Conservation (phyloP, 2,113 vertebrate species). For the Martes martes region DNA sequence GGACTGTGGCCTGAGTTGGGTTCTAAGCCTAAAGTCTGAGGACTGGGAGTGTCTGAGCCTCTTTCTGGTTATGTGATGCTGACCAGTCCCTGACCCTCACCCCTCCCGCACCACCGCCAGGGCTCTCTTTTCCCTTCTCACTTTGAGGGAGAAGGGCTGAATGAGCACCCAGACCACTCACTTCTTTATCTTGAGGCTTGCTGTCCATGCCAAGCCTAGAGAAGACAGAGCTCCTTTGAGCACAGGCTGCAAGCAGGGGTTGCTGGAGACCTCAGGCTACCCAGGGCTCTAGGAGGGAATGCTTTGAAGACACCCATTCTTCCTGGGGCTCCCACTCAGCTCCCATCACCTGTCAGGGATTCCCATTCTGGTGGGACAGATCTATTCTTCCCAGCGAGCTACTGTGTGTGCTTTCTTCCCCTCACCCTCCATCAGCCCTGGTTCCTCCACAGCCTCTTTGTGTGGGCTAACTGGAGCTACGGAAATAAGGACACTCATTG, state of each 20-base stretch:
- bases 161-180: background rate
- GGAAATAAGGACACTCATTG: background rate
- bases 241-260: background rate
- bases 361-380: background rate
- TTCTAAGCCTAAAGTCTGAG: background rate
- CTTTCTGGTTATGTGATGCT: background rate
- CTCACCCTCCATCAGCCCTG: too few relatives aligned
- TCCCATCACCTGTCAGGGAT: background rate
- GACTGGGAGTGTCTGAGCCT: background rate
- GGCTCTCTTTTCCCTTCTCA: background rate
- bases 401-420: background rate
- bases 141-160: background rate
- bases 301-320: conserved; percentile 40
- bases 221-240: conserved; percentile 47
- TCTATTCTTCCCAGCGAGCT: background rate
- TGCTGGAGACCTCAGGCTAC: conserved; percentile 12
- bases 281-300: background rate
- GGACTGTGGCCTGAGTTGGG: background rate
- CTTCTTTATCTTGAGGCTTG: background rate
- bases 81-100: background rate
- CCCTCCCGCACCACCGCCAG: too few relatives aligned
- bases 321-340: background rate
- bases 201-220: background rate
- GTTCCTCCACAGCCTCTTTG: background rate
- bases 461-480: background rate